phyloP scores from a whole-genome alignment of 2,888 invertebrate species.

The Argyresthia albistria region DNA sequence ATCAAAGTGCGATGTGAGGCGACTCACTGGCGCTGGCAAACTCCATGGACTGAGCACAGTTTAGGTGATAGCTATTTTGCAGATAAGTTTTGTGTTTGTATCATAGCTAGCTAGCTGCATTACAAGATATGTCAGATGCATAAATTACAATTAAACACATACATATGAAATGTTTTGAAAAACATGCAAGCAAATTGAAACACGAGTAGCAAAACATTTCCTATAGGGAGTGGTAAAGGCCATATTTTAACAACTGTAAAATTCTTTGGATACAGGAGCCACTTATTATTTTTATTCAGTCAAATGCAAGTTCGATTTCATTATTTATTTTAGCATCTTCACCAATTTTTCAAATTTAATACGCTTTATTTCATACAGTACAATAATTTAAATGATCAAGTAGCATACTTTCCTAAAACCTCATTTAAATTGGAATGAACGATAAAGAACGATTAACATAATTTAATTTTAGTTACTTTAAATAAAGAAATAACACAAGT shows the following conservation, averaged over 20 bases:
- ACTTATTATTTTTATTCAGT: background rate
- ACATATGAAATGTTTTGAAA: too few relatives aligned
- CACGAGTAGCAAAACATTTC: too few relatives aligned
- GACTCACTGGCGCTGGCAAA: conserved; percentile 52
- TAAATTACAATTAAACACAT: too few relatives aligned
- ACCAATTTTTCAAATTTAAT: conserved; percentile 68
- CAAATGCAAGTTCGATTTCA: conserved; percentile 48
- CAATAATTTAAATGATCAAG: conserved; percentile 70
- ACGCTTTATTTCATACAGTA: conserved; percentile 67
- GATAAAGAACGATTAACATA: conserved; percentile 69
- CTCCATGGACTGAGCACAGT: background rate
- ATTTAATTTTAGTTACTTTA: conserved; percentile 51
- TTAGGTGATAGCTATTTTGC: background rate
- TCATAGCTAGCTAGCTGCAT: too few relatives aligned
- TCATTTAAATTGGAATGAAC: conserved; percentile 72
- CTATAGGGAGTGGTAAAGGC: too few relatives aligned
- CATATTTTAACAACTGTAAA: too few relatives aligned
- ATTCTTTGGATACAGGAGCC: too few relatives aligned
- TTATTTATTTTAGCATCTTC: conserved; percentile 70
- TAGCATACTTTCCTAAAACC: conserved; percentile 61
- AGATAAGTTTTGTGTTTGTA: too few relatives aligned
- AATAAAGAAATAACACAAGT: conserved; percentile 62
- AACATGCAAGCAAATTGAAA: too few relatives aligned
- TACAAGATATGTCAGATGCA: too few relatives aligned
- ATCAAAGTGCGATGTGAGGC: conserved; percentile 51